phyloP scores from a whole-genome alignment of 1,140 invertebrate species.

The Zaprionus davidi region DNA sequence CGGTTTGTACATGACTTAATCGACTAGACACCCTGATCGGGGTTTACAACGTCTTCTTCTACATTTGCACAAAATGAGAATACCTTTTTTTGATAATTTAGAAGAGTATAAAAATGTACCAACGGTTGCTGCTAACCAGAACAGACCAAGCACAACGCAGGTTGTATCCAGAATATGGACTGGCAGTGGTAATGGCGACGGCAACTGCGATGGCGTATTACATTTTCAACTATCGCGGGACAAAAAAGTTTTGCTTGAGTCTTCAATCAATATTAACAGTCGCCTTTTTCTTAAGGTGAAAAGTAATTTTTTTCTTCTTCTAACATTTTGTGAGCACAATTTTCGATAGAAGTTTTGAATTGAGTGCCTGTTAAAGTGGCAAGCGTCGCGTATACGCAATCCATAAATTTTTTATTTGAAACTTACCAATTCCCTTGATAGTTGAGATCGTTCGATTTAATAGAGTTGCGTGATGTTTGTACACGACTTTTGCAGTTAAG shows the following conservation, averaged over 20 bases:
- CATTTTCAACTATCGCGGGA: constrained; percentile 39
- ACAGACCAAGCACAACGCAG: constrained; percentile 20
- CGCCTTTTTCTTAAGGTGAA: constrained; percentile 8
- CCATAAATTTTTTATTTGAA: constrained; percentile 1
- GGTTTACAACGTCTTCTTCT: too few species aligned
- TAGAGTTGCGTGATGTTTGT: background rate
- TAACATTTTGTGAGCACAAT: constrained; percentile 38
- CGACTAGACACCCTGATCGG: too few species aligned
- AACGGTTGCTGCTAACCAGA: constrained; percentile 26
- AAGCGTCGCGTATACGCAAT: constrained; percentile 37
- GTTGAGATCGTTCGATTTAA: background rate
- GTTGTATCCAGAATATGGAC: constrained; percentile 28
- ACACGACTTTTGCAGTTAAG: background rate
- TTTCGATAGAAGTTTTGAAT: constrained; percentile 12
- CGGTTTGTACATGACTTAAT: too few species aligned
- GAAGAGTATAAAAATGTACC: constrained; percentile 37
- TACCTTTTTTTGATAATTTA: too few species aligned
- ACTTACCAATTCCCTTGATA: constrained; percentile 3
- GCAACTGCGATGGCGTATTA: constrained; percentile 34
- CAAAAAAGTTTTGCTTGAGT: constrained; percentile 46
- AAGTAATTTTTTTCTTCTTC: constrained; percentile 16
- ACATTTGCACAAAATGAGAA: too few species aligned
- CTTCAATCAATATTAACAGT: constrained; percentile 52
- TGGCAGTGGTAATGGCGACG: constrained; percentile 12
- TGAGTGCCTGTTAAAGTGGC: constrained; percentile 18